Conservation (phyloP, 2,888 invertebrate genomes). For the Nomada lathburiana region DNA sequence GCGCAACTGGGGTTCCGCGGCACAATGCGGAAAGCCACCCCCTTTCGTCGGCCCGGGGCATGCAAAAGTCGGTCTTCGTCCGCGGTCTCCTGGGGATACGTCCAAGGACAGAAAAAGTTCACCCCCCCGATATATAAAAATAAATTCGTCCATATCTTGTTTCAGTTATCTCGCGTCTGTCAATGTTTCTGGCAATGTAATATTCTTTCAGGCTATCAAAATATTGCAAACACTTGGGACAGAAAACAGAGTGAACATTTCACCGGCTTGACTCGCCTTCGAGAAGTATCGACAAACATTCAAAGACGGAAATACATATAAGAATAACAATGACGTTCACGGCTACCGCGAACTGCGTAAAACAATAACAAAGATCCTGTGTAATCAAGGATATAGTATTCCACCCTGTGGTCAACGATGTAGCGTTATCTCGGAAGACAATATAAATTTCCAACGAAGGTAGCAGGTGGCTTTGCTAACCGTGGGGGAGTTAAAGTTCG, state of each 20-base stretch:
- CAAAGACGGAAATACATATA: too few relatives aligned
- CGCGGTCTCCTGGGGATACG: background rate
- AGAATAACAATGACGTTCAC: background rate
- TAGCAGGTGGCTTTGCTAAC: constrained; percentile 47
- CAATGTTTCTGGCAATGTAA: too few relatives aligned
- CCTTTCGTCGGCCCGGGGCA: background rate
- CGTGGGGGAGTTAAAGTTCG: constrained; percentile 67
- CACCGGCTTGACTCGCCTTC: too few relatives aligned
- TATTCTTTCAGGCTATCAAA: too few relatives aligned
- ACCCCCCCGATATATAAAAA: background rate
- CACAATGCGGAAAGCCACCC: constrained; percentile 47
- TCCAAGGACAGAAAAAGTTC: background rate
- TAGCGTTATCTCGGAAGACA: background rate
- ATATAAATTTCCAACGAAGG: background rate
- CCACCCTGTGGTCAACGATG: background rate
- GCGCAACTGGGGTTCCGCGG: constrained; percentile 40
- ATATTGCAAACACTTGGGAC: too few relatives aligned
- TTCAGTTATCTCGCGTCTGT: background rate
- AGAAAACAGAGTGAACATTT: too few relatives aligned
- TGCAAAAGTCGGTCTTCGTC: constrained; percentile 43
- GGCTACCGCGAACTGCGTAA: background rate
- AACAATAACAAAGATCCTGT: background rate
- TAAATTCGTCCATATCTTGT: background rate
- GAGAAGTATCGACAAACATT: too few relatives aligned
- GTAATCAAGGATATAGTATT: background rate